Percentiles rank a stretch among this genome's conserved stretches.
phyloP scores from a whole-genome alignment of 2,113 vertebrate genomes.

The Oreochromis spilurus region DNA sequence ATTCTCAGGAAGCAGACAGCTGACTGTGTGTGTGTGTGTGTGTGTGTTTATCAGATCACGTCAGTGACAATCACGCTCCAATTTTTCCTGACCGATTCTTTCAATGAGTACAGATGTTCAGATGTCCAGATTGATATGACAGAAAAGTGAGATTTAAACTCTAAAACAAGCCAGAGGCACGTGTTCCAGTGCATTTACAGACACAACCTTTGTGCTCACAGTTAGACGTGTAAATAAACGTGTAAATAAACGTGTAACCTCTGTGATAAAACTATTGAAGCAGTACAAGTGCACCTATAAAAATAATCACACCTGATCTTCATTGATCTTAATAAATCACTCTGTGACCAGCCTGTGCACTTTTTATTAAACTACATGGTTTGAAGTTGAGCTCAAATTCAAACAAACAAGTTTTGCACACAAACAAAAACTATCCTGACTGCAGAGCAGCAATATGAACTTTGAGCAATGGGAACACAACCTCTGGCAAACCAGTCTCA shows the following conservation, averaged over 20 bases:
- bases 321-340: background rate
- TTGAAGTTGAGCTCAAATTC: background rate
- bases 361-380: background rate
- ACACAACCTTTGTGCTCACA: background rate
- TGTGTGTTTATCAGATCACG: slow-evolving; percentile 14
- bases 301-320: background rate
- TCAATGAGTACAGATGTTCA: slow-evolving; percentile 29
- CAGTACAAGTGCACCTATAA: background rate
- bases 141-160: background rate
- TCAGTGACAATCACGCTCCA: slow-evolving; percentile 18
- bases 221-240: background rate
- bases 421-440: background rate
- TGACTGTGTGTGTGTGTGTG: background rate
- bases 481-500: background rate
- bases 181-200: background rate
- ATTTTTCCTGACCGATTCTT: background rate
- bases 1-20: slow-evolving; percentile 32
- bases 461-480: background rate
- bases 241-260: background rate
- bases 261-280: background rate
- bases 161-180: background rate
- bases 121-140: slow-evolving; percentile 10
- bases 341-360: background rate
- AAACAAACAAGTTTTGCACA: background rate
- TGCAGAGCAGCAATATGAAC: background rate